Conservation (phyloP, 2,797 vertebrate species). For the Halcyon chelicuti region DNA sequence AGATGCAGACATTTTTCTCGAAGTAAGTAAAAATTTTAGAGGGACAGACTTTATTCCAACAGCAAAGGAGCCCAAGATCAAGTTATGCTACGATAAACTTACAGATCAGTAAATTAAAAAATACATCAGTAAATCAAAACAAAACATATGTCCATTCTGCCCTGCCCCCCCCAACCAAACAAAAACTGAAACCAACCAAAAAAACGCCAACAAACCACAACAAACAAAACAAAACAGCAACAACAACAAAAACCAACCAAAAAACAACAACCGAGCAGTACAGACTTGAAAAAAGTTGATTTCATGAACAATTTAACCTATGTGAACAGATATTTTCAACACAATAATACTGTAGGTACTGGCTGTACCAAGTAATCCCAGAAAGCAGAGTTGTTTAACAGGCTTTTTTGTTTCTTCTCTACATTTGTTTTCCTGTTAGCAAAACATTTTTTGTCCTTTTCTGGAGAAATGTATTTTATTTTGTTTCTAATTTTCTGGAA, state of each 20-base stretch:
- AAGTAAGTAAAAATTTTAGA: background rate
- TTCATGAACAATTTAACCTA: background rate
- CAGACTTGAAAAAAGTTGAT: background rate
- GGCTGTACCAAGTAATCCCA: background rate
- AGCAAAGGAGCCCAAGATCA: background rate
- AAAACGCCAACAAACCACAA: too few species aligned
- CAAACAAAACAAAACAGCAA: too few species aligned
- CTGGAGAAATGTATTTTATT: background rate
- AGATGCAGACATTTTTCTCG: background rate
- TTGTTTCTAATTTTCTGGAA: constrained; percentile 7
- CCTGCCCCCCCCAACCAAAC: too few species aligned
- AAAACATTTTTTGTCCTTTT: background rate
- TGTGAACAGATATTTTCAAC: background rate
- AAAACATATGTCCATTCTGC: too few species aligned
- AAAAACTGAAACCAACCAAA: too few species aligned
- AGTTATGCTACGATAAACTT: background rate
- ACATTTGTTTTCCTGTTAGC: background rate
- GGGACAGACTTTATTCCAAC: background rate
- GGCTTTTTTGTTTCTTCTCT: background rate
- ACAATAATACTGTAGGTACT: background rate
- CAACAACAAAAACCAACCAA: background rate
- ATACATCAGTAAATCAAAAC: background rate
- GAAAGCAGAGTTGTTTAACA: background rate
- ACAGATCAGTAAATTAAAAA: background rate
- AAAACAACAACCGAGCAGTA: background rate